A percentile compares a stretch with the other conserved stretches of the same genome.
Conservation (phyloP, 2,113 vertebrate species). For the Triplophysa rosa region DNA sequence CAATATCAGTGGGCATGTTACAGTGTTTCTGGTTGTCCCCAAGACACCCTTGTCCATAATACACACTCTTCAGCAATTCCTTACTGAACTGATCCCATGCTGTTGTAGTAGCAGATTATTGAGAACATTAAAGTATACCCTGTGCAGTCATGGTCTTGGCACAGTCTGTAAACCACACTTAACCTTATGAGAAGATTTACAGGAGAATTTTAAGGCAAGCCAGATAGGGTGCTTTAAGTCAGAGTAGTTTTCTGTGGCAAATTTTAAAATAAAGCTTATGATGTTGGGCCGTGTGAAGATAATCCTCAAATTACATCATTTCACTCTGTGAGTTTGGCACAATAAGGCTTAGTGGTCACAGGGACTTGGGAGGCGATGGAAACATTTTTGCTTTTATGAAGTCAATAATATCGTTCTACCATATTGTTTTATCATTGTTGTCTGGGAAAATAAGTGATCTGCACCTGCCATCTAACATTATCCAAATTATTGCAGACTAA, state of each 20-base stretch:
- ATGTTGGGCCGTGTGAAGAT: background rate
- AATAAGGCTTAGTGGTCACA: background rate
- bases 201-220: background rate
- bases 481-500: background rate
- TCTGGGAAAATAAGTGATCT: background rate
- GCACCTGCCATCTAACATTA: background rate
- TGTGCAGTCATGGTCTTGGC: background rate
- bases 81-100: background rate
- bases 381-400: background rate
- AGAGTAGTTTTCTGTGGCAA: constrained; percentile 1
- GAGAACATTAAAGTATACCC: background rate
- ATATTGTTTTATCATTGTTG: background rate
- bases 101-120: background rate
- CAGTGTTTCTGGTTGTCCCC: no score
- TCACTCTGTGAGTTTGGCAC: background rate
- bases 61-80: background rate
- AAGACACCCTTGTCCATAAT: background rate
- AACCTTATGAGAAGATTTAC: constrained; percentile 23
- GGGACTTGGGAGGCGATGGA: no score
- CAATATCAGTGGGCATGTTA: no score
- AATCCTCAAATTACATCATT: no score
- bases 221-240: background rate
- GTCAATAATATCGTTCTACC: no score
- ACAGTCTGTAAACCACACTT: constrained; percentile 18
- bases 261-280: constrained; percentile 8